phyloP scores from a whole-genome alignment of 2,113 vertebrate genomes.

The Ictidomys tridecemlineatus region DNA sequence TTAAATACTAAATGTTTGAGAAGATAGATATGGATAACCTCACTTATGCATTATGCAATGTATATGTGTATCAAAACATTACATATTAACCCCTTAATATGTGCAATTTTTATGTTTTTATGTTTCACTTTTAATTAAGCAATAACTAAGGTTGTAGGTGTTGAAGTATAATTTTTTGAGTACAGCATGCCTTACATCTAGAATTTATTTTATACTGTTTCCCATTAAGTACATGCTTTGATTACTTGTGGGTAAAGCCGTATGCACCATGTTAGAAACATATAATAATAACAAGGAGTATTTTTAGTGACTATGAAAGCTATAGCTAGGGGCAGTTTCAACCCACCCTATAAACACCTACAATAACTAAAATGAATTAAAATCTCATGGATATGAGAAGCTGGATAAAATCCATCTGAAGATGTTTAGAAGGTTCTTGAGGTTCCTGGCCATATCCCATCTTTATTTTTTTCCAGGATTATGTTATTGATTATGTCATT shows the following conservation, averaged over 20 bases:
- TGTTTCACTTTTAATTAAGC: neutral
- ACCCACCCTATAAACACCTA: neutral
- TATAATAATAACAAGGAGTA: neutral
- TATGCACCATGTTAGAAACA: neutral
- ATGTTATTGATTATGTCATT: neutral
- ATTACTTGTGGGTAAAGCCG: neutral
- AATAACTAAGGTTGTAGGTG: neutral
- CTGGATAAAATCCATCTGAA: neutral
- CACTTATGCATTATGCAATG: neutral
- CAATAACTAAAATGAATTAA: conserved; percentile 13
- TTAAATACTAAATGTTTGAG: neutral
- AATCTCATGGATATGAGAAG: neutral
- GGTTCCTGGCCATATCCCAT: neutral
- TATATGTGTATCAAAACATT: neutral
- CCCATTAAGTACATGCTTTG: neutral
- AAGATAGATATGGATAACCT: neutral
- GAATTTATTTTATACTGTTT: neutral
- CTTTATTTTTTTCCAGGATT: neutral
- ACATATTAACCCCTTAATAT: too few species aligned
- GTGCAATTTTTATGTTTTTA: neutral
- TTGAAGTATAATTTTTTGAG: neutral
- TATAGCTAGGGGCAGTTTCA: neutral
- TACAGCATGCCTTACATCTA: neutral
- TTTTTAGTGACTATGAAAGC: neutral
- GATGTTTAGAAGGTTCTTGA: neutral